Conservation (phyloP, 2,797 vertebrate genomes). For the Sebastes trivittatus region DNA sequence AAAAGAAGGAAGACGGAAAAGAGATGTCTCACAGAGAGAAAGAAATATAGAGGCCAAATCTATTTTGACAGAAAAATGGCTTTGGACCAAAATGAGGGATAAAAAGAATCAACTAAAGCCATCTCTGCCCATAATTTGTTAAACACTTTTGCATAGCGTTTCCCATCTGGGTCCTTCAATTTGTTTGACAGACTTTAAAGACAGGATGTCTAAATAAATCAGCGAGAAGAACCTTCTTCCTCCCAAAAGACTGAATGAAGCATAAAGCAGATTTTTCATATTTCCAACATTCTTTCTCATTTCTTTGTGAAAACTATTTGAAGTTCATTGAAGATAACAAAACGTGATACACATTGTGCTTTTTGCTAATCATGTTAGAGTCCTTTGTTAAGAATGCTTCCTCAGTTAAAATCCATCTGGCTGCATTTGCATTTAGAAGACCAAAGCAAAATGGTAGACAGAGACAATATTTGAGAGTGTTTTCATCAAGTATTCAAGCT, state of each 20-base stretch:
- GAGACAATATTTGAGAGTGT: neutral
- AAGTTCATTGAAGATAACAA: neutral
- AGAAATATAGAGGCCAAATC: constrained; percentile 56
- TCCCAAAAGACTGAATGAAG: constrained; percentile 17
- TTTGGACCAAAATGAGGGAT: constrained; percentile 58
- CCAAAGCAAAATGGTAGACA: neutral
- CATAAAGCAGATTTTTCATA: constrained; percentile 23
- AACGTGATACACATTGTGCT: neutral
- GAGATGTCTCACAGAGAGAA: constrained; percentile 40
- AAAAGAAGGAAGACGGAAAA: constrained; percentile 41
- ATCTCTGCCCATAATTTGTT: constrained; percentile 68
- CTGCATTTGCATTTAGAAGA: neutral
- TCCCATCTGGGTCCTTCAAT: constrained; percentile 65
- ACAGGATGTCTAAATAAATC: constrained; percentile 58
- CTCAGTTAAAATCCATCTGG: neutral
- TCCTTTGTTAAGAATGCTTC: neutral
- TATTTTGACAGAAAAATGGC: constrained; percentile 61
- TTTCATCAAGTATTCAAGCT: neutral
- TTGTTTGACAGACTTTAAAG: constrained; percentile 68
- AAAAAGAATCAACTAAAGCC: constrained; percentile 55
- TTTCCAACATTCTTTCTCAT: constrained; percentile 6
- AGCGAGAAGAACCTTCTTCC: constrained; percentile 7
- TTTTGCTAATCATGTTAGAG: neutral
- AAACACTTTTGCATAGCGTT: constrained; percentile 55
- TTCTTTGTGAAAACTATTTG: constrained; percentile 1